Conservation (phyloP, 92 coral and sea anemone genomes). For the Zoanthus sansibaricus region DNA sequence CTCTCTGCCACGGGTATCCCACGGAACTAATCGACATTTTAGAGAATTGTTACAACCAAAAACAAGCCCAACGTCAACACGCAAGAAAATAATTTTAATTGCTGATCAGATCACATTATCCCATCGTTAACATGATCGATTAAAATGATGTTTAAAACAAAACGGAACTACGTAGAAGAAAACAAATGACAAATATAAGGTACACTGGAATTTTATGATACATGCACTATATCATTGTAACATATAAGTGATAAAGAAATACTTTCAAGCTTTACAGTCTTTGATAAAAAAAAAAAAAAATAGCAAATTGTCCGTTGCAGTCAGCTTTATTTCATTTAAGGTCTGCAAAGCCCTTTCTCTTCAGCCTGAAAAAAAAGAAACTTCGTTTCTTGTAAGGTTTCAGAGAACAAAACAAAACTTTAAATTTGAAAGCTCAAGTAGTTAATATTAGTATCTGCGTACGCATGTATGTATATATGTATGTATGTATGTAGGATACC, state of each 20-base stretch:
- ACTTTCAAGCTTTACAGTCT: too few relatives aligned
- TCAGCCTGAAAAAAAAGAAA: slow-evolving; percentile 14
- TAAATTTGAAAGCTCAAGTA: background rate
- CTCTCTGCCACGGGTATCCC: too few relatives aligned
- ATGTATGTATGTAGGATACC: too few relatives aligned
- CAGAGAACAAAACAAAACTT: background rate
- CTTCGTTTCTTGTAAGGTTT: background rate
- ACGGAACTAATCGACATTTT: too few relatives aligned
- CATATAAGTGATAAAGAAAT: too few relatives aligned
- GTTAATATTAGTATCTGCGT: too few relatives aligned
- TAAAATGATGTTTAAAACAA: background rate
- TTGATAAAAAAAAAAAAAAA: background rate
- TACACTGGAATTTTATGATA: background rate
- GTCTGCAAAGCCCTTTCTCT: slow-evolving; percentile 29
- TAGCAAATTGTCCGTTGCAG: background rate
- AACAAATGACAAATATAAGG: background rate
- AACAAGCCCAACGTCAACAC: background rate
- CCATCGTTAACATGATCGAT: background rate
- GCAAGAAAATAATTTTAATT: background rate
- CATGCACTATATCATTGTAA: background rate
- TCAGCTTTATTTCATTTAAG: background rate
- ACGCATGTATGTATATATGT: too few relatives aligned
- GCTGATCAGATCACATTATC: background rate
- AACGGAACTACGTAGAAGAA: background rate
- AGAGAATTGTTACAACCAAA: background rate